Base-by-base conservation (phyloP, 2,888 invertebrate genomes). In the Schizaphis graminum region DNA sequence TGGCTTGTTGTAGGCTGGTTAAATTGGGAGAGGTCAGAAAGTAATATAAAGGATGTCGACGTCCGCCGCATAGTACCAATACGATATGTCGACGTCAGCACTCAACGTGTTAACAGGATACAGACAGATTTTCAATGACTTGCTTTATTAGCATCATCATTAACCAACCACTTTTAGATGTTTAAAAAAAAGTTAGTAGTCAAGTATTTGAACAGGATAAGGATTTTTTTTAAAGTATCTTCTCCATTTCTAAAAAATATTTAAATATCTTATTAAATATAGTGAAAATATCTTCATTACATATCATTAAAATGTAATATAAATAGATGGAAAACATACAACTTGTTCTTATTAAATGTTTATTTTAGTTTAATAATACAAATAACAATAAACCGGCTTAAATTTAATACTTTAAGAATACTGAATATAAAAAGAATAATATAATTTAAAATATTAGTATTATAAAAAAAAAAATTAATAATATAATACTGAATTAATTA, bases 401-500 rank as follows among this genome's bases (percentile, higher is more conserved):
- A 47, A 44, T 86, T 86, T 47, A 85, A 26, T 35, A 77, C n/a
- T 57, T 21, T 8, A 77, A 77, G 35, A 35, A 77, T 77, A 35
- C 28, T 28, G 47, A 86, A 26, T 44, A 86, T 86, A 28, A 44
- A 26, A 28, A 85, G 28, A 86, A 86, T 84, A 86, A 49, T 41
- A 56, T 35, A 35, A 53, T 7, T 24, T 53, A 53, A 88, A 88
- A 35, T 16, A 88, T 44, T 47, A 86, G n/a, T 53, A 35, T 35
- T 49, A n/a, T 87, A 44, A 47, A 87, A 87, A 28, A 53, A 44
- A 10, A 11, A 88, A 56, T 41, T 56, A 56, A 89, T 57, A 89
- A 57, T 57, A 89, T 89, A 89, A 88, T 88, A 88, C 88, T 88
- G 88, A 88, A 88, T 88, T 13, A 49, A 53, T 49, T 87, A 88